Evolutionary conservation across 2,113 vertebrate genomes (phyloP), one percentile per base, ranked within the genome.

Genomic region (Gobius niger): DNA sequence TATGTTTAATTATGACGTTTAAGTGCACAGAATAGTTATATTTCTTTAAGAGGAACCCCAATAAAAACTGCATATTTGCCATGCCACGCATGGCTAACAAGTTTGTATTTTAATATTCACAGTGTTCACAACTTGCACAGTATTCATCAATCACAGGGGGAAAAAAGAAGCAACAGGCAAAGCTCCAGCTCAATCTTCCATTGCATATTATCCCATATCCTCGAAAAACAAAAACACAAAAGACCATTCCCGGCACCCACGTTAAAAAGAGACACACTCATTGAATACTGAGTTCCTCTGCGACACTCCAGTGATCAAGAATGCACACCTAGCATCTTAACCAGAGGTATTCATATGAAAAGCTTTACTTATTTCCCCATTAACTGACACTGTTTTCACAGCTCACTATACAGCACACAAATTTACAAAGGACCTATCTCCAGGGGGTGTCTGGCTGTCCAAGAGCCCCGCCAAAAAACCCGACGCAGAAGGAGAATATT

Each of bases 401-500:
- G 40, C 63, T n/a, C 7, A 67, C 52, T 57, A 19, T 11, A 68
- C 47, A 51, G n/a, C 34, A 47, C 19, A 64, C 34, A 82, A 54
- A 77, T 14, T 65, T 24, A 82, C 68, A 57, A 24, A 67, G 16
- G 47, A 7, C 16, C 44, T 34, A 72, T 67, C 63, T 12, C 7
- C 2, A 44, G 79, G 57, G 46, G 59, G 40, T 34, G 24, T 2
- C 15, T 44, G 46, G 56, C 52, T 77, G 59, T 70, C 68, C 72
- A 44, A 50, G 46, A 76, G 60, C 66, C 9, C 18, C 52, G 62
- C 47, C 47, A 66, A 70, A 67, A 70, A 76, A 44, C 16, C 57
- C 70, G 66, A 71, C 79, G 82, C 73, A 72, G 19, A 63, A 49
- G 57, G 59, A 42, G 52, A 67, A 80, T 82, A 83, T 82, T 81